Percentiles rank a stretch among this genome's conserved stretches.
Evolutionary conservation across 2,797 vertebrate species (phyloP).

Genomic region (Pangasius macronema): DNA sequence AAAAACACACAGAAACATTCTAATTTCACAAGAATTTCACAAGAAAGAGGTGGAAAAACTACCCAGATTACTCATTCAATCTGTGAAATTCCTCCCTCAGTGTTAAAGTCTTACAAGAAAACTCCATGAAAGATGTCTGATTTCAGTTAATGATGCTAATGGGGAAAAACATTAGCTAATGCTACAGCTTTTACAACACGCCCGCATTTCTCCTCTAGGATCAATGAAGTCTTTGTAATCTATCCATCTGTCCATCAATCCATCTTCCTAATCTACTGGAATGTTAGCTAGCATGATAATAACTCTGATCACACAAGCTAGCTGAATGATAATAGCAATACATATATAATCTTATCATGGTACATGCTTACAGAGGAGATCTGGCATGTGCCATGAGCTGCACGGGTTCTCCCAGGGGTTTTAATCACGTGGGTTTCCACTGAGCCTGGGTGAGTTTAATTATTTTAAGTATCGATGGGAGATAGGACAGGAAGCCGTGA

Average conservation of each 20-base stretch:
- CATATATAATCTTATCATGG: neutral
- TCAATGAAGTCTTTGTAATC: neutral
- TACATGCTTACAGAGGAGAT: neutral
- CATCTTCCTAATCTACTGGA: no score
- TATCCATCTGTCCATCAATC: no score
- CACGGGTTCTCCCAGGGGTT: slow-evolving; percentile 48
- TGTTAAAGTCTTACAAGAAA: no score
- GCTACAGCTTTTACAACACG: no score
- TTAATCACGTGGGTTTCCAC: slow-evolving; percentile 66
- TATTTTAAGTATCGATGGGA: slow-evolving; percentile 73
- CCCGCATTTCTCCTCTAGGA: neutral
- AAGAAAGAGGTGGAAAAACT: no score
- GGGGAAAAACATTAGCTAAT: neutral
- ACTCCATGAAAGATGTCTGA: neutral
- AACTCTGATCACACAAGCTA: neutral
- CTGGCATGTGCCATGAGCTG: slow-evolving; percentile 1
- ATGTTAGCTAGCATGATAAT: no score
- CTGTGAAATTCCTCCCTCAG: no score
- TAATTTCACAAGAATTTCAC: neutral
- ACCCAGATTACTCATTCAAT: no score
- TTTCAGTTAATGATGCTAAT: neutral
- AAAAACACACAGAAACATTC: neutral
- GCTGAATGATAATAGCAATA: neutral
- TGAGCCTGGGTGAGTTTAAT: slow-evolving; percentile 68
- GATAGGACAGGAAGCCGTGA: slow-evolving; percentile 42